Evolutionary conservation across 2,797 vertebrate species (phyloP).

Genomic region (Zalophus californianus): DNA sequence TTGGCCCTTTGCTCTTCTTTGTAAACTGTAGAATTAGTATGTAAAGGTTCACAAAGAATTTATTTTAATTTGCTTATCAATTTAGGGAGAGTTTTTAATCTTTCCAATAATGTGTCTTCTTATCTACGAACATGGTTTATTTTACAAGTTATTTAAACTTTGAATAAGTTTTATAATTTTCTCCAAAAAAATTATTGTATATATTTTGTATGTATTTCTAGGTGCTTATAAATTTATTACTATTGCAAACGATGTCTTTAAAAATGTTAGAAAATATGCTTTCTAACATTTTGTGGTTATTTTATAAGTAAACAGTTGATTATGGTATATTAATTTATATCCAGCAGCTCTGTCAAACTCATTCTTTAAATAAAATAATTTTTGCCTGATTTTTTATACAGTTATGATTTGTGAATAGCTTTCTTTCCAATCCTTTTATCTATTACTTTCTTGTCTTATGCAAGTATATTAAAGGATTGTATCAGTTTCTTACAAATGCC

Average conservation of each 20-base stretch:
- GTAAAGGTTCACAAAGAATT: neutral
- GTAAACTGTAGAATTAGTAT: neutral
- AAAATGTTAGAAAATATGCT: neutral
- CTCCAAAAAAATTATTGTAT: neutral
- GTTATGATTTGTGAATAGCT: neutral
- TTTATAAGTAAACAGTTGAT: neutral
- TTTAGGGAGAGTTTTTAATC: neutral
- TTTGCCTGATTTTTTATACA: neutral
- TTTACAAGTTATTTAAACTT: slow-evolving; percentile 17
- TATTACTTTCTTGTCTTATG: neutral
- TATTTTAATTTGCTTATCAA: neutral
- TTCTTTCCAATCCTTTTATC: neutral
- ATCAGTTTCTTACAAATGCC: neutral
- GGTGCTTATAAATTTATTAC: neutral
- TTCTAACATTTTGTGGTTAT: neutral
- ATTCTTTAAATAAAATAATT: slow-evolving; percentile 8
- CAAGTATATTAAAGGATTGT: neutral
- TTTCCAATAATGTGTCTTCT: neutral
- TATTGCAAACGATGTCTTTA: neutral
- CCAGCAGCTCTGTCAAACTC: neutral
- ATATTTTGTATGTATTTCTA: neutral
- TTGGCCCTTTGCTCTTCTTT: neutral
- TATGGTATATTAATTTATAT: slow-evolving; percentile 5
- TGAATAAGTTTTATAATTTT: neutral
- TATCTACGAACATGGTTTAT: neutral